phyloP scores from a whole-genome alignment of 2,888 invertebrate genomes.

The Liposcelis brunnea region DNA sequence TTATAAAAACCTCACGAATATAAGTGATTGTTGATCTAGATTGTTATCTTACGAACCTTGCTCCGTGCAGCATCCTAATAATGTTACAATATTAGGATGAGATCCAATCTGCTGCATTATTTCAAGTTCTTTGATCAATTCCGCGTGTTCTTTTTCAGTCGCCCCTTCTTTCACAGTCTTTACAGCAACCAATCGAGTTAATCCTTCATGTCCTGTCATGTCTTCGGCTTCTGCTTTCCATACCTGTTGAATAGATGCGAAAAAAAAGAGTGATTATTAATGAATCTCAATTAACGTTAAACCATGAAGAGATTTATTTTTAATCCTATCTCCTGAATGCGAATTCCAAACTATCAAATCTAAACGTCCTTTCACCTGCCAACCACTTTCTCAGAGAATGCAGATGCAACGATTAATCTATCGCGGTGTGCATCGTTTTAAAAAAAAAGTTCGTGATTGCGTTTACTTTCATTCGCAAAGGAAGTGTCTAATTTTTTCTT shows the following conservation, averaged over 20 bases:
- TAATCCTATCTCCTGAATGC: neutral
- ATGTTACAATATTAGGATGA: conserved; percentile 65
- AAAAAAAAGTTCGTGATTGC: neutral
- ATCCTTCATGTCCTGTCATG: conserved; percentile 53
- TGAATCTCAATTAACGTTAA: neutral
- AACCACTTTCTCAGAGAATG: neutral
- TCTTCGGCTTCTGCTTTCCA: conserved; percentile 77
- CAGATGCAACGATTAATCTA: neutral
- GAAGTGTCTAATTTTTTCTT: neutral
- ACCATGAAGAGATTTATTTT: neutral
- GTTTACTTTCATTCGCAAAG: neutral
- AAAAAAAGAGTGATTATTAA: conserved; percentile 4
- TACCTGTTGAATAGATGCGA: conserved; percentile 33
- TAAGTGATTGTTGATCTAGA: neutral
- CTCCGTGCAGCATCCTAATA: conserved; percentile 67
- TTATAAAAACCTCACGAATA: neutral
- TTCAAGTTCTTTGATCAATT: conserved; percentile 49
- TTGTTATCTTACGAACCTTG: conserved; percentile 37
- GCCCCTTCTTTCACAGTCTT: conserved; percentile 67
- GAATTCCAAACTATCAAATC: neutral
- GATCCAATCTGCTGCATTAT: conserved; percentile 71
- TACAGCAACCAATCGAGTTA: conserved; percentile 67
- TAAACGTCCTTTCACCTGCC: too few species aligned
- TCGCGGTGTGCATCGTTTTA: too few species aligned
- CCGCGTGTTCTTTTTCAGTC: conserved; percentile 59